Base-by-base conservation (phyloP, 2,888 invertebrate species). In the Entomobrya proxima region DNA sequence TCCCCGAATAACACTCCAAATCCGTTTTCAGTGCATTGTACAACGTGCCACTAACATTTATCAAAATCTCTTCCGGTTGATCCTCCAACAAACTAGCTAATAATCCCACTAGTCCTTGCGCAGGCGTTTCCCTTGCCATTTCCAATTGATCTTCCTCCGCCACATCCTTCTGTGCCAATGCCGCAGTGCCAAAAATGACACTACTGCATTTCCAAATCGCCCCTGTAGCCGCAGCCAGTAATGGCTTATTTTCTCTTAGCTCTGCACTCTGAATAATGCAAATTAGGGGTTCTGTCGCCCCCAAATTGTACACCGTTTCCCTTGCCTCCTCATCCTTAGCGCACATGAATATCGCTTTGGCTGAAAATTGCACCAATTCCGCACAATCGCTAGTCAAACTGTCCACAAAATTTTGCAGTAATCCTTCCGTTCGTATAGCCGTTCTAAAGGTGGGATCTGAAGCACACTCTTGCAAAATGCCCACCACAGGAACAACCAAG, bases 191-290 rank as follows among this genome's bases (percentile, higher is more conserved):
- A n/a, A n/a, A n/a, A 1, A 95, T 94, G 89, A 95, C 95, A 81
- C 95, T 95, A 3, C 98, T 96, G 91, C 97, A 97, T 93, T 98
- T 98, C 98, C 98, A 98, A 88, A 98, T 94, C 11, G 97, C 98
- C 0, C 98, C 98, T 0, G 97, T 98, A 0, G 96, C 96, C 0
- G 97, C 96, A 0, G 95, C 95, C 88, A 98, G 91, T 7, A 98
- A 92, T 0, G 95, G 94, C 90, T 96, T 95, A 0, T 95, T 94
- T 27, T 92, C 92, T 67, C 94, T 93, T 21, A 95, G 93, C 1
- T 93, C 93, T 4, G 94, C 92, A 90, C 95, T 95, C 88, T 94
- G 94, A 7, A 96, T 94, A 83, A 97, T 95, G 67, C 93, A 93
- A 1, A 98, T 96, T 6, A 98, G 92, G 0, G 97, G 95, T 91